These are phyloP conservation scores for Cerastis rubricosa DNA, from an alignment of 2,888 invertebrate species.

Conservation along the genomic window DNA sequence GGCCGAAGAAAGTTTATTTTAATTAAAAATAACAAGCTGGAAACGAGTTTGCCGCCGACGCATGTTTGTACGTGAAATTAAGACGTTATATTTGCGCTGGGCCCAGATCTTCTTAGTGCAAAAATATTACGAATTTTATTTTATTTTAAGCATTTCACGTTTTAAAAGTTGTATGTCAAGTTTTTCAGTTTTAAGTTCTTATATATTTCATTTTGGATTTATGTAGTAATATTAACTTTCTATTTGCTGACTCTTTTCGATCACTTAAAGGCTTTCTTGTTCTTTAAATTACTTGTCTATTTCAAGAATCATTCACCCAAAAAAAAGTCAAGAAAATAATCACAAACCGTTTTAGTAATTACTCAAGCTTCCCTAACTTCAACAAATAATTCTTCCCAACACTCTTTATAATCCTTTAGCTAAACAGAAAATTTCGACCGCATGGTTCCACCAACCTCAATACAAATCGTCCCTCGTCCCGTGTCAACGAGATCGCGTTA, in stretches of 20 bases:
- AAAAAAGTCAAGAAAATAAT: not conserved
- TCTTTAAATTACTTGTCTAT: not conserved
- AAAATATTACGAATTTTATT: conserved; percentile 27
- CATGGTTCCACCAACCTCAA: conserved; percentile 32
- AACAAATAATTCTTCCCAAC: not conserved
- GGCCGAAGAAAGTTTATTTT: conserved; percentile 51
- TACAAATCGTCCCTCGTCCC: conserved; percentile 43
- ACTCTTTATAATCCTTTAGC: conserved; percentile 24
- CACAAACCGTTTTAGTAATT: not conserved
- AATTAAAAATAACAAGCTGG: conserved; percentile 67
- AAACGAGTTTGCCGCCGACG: conserved; percentile 30
- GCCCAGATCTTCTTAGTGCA: conserved; percentile 30
- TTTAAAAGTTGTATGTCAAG: not conserved
- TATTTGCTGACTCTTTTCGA: not conserved
- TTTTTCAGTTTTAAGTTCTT: not conserved
- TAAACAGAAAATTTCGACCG: conserved; percentile 28
- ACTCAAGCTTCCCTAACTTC: not conserved
- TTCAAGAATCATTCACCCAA: not conserved
- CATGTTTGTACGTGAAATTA: conserved; percentile 48
- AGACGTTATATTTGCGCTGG: conserved; percentile 43
- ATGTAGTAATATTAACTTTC: not conserved
- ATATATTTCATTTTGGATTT: not conserved
- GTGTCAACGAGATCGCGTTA: conserved; percentile 41
- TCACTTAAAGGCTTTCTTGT: not conserved
- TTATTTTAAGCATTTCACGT: conserved; percentile 18